A percentile compares a stretch with the other conserved stretches of the same genome.
These are phyloP conservation scores for Eubucco bourcierii DNA, from an alignment of 2,113 vertebrate species.

Conservation along the genomic window DNA sequence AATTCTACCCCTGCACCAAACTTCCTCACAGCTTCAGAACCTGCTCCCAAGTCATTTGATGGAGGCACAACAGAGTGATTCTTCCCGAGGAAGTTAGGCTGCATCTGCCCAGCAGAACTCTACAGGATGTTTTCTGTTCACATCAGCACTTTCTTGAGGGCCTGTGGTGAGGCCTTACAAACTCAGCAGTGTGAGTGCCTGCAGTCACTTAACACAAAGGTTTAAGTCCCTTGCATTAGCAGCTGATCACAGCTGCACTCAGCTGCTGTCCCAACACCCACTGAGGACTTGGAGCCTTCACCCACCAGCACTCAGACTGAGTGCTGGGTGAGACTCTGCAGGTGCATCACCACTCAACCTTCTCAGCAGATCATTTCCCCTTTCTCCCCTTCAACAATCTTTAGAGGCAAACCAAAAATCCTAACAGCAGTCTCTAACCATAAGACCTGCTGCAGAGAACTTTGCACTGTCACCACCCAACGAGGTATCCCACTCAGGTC, in stretches of 20 bases:
- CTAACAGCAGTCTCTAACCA: background rate
- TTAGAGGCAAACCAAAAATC: background rate
- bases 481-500: background rate
- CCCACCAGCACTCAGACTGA: background rate
- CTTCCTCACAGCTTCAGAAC: background rate
- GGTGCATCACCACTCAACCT: background rate
- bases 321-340: background rate
- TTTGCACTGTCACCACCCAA: background rate
- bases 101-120: background rate
- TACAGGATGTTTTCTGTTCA: background rate
- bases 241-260: background rate
- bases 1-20: background rate
- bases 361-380: background rate
- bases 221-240: background rate
- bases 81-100: background rate
- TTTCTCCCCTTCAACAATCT: background rate
- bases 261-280: background rate
- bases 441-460: background rate
- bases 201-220: background rate
- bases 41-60: background rate
- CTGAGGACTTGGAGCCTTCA: background rate
- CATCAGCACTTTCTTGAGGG: background rate
- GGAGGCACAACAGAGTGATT: no score
- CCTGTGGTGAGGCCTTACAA: background rate
- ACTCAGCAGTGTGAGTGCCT: background rate